These are phyloP conservation scores for Setophaga petechia DNA, from an alignment of 2,113 vertebrate species.

Conservation along the genomic window DNA sequence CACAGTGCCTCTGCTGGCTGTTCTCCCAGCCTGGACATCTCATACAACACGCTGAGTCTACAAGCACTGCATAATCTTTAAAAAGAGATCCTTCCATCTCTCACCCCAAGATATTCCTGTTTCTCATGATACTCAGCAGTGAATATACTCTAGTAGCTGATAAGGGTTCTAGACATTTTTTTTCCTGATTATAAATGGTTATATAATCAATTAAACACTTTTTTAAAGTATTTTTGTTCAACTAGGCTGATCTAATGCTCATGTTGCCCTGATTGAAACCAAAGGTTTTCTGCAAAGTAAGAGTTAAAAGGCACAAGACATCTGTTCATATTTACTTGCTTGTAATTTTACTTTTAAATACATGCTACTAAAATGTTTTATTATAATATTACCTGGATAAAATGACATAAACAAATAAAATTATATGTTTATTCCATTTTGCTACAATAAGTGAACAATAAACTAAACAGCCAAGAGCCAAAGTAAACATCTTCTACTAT, in stretches of 20 bases:
- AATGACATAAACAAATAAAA: constrained; percentile 22
- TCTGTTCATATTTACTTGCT: constrained; percentile 40
- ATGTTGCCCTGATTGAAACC: neutral
- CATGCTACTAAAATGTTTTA: constrained; percentile 10
- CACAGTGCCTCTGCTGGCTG: neutral
- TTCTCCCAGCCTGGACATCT: neutral
- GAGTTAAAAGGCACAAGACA: neutral
- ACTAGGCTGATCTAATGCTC: neutral
- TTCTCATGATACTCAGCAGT: neutral
- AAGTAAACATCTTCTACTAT: neutral
- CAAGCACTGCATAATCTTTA: neutral
- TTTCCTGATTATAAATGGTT: neutral
- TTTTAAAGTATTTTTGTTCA: neutral
- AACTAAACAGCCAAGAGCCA: neutral
- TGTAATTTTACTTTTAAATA: constrained; percentile 13
- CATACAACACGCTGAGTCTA: neutral
- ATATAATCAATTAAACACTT: constrained; percentile 4
- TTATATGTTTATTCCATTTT: constrained; percentile 1
- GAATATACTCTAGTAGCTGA: neutral
- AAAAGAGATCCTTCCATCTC: neutral
- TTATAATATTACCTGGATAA: neutral
- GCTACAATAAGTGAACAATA: neutral
- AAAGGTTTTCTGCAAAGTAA: neutral
- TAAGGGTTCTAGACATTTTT: neutral
- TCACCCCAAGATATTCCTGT: neutral